Percentiles rank a stretch among this genome's conserved stretches.
These are phyloP conservation scores for Rhipidura dahli DNA, from an alignment of 2,113 vertebrate species.

Conservation along the genomic window DNA sequence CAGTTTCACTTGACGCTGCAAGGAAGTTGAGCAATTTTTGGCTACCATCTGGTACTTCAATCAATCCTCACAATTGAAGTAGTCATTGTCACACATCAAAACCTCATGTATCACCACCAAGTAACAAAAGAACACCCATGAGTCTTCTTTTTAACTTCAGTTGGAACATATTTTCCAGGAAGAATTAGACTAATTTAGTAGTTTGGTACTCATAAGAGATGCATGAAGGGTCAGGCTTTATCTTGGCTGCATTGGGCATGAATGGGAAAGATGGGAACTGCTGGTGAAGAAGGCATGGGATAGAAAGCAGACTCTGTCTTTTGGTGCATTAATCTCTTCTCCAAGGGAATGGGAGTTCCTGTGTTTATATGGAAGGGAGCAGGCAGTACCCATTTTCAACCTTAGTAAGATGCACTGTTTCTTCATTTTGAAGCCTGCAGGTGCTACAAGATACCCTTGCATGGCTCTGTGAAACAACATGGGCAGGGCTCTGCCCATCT, in stretches of 20 bases:
- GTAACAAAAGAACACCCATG: neutral
- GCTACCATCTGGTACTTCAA: neutral
- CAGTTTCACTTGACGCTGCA: neutral
- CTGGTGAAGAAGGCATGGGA: neutral
- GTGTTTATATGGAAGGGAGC: neutral
- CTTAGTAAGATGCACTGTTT: neutral
- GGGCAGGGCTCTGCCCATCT: neutral
- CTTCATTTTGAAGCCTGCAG: neutral
- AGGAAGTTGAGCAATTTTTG: neutral
- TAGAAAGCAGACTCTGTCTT: neutral
- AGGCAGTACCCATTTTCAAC: neutral
- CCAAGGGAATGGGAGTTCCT: neutral
- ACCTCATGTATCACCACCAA: neutral
- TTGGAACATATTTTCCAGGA: neutral
- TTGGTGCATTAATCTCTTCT: neutral
- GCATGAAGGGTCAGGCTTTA: neutral
- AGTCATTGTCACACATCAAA: neutral
- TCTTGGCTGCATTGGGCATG: neutral
- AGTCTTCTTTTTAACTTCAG: neutral
- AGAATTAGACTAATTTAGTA: neutral
- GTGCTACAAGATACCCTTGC: neutral
- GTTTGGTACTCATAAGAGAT: neutral
- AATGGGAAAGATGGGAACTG: neutral
- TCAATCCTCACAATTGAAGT: neutral
- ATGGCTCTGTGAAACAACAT: accelerated